A percentile compares a stretch with the other conserved stretches of the same genome.
Evolutionary conservation across 2,113 vertebrate species (phyloP).

Genomic region (Amblyornis subalaris): DNA sequence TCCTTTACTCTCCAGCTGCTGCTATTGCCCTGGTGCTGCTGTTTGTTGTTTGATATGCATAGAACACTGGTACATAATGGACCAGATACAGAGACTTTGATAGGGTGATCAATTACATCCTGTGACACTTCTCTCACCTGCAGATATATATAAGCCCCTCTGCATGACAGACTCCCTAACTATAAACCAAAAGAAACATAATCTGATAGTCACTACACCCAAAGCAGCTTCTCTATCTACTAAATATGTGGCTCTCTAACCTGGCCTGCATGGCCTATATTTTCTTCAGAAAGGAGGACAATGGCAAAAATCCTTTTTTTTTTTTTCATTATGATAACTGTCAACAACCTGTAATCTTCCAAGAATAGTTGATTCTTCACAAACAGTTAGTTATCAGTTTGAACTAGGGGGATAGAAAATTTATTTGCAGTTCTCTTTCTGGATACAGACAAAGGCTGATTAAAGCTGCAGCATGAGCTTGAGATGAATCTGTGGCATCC

Average conservation of each 20-base stretch:
- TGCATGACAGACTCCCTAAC: background rate
- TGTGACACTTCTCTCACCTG: background rate
- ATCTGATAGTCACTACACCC: background rate
- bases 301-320: background rate
- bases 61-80: background rate
- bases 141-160: background rate
- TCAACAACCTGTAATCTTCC: background rate
- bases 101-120: background rate
- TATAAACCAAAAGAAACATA: background rate
- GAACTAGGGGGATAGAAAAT: background rate
- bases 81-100: background rate
- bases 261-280: background rate
- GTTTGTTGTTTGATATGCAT: background rate
- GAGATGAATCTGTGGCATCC: background rate
- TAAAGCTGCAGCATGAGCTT: background rate
- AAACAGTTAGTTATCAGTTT: background rate
- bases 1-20: background rate
- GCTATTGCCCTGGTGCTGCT: fast-evolving
- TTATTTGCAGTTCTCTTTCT: background rate
- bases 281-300: background rate
- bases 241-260: background rate
- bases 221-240: background rate
- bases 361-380: background rate
- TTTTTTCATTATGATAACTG: background rate
- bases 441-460: background rate